Base-by-base conservation (phyloP, 2,113 vertebrate species). In the Ceyx margarethae region DNA sequence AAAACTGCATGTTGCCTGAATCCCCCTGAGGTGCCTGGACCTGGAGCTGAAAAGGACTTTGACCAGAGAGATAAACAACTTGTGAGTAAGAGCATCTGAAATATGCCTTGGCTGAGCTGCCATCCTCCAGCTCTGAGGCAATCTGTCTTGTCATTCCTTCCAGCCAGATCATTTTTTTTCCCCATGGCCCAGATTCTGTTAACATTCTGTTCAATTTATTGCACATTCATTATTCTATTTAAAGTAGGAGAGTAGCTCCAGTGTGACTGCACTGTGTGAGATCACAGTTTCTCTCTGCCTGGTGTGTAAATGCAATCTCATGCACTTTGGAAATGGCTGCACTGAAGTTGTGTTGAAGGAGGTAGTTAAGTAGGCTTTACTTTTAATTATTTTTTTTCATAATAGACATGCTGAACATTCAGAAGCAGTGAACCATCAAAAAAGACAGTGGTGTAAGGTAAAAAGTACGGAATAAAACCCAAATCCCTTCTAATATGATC, bases 321-420 rank as follows among this genome's bases (percentile, higher is more conserved):
- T 0, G 0, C 73, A 76, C 33, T 68, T 90, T 68, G 17, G 50
- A 91, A 91, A 50, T 37, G 37, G 40, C n/a, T 33, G 46, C 45
- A 37, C 89, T 89, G 94, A 60, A 77, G 40, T 35, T n/a, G 50
- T 50, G 37, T 90, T 89, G 94, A 60, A 73, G 66, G 81, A 94
- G 40, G 15, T 33, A 45, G 15, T 94, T 81, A 83, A 82, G 53
- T 43, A 81, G 48, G 66, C 66, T 83, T 94, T 66, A 58, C 25
- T 40, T 78, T 37, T 48, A 91, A 89, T 82, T 33, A 37, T 72
- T 72, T 68, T 74, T 13, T 60, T 42, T 2, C 13, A 50, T 42
- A 68, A 86, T 60, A 84, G 57, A 37, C 26, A 45, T 20, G n/a
- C 61, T 83, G 60, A 93, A 71, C 22, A 51, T 83, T 89, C 42